These are phyloP conservation scores for Tachina fera DNA, from an alignment of 2,888 invertebrate genomes.

Conservation along the genomic window DNA sequence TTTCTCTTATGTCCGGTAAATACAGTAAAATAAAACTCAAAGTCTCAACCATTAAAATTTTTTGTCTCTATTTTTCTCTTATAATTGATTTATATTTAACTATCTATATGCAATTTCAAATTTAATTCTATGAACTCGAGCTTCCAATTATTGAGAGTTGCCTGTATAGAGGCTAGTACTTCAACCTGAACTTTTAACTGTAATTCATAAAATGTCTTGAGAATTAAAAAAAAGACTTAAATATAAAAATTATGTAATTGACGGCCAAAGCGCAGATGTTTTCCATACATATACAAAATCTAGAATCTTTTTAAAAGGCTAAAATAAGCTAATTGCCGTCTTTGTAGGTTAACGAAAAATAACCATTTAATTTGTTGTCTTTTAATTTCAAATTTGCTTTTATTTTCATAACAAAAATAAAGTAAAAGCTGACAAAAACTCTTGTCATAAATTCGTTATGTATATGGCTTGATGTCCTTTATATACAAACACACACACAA, in stretches of 20 bases:
- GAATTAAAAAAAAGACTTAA: neutral
- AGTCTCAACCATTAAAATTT: too few relatives aligned
- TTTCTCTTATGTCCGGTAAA: too few relatives aligned
- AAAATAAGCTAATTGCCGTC: neutral
- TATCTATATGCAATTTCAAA: too few relatives aligned
- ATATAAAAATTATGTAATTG: neutral
- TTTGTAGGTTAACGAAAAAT: conserved; percentile 7
- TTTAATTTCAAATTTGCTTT: conserved; percentile 9
- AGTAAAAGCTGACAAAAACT: neutral
- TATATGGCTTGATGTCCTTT: conserved; percentile 32
- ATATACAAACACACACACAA: neutral
- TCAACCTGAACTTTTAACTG: neutral
- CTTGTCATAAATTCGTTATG: conserved; percentile 44
- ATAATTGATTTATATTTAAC: too few relatives aligned
- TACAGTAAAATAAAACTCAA: too few relatives aligned
- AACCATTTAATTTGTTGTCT: conserved; percentile 20
- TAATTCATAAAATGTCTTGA: neutral
- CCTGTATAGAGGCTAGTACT: too few relatives aligned
- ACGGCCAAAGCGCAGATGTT: neutral
- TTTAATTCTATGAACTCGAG: too few relatives aligned
- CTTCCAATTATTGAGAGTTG: too few relatives aligned
- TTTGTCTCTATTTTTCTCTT: too few relatives aligned
- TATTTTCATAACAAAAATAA: conserved; percentile 16
- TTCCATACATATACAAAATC: neutral
- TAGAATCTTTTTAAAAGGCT: neutral